Evolutionary conservation across 2,888 invertebrate genomes (phyloP).

Genomic region (Toxonevra muliebris): DNA sequence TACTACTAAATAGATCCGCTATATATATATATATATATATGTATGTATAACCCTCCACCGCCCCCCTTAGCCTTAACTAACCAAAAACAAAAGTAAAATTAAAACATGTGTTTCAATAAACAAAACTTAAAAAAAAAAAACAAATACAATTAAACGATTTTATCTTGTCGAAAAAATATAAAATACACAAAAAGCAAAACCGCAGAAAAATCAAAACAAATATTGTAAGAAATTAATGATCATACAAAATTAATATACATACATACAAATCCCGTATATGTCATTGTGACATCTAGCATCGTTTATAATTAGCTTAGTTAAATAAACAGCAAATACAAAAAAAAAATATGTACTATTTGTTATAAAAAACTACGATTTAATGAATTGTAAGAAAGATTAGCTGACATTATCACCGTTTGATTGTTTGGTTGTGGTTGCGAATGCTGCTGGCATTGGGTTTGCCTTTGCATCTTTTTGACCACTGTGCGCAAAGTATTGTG

Average conservation of each 20-base stretch:
- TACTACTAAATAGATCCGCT: no score
- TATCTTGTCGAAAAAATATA: not conserved
- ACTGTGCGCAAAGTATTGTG: not conserved
- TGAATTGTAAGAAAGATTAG: not conserved
- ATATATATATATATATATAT: no score
- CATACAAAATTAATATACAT: constrained; percentile 23
- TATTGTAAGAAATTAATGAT: constrained; percentile 31
- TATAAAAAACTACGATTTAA: constrained; percentile 1
- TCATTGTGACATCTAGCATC: constrained; percentile 14
- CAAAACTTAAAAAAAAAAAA: no score
- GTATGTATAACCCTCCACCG: no score
- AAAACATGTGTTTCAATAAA: no score
- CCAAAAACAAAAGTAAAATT: no score
- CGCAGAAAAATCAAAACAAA: constrained; percentile 19
- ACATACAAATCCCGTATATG: constrained; percentile 7
- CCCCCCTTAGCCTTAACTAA: no score
- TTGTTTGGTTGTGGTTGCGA: not conserved
- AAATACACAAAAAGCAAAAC: not conserved
- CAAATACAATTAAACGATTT: constrained; percentile 2
- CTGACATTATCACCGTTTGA: not conserved
- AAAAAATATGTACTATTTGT: not conserved
- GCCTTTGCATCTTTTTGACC: constrained; percentile 7
- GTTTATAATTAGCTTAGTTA: constrained; percentile 6
- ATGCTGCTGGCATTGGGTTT: not conserved
- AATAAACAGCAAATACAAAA: not conserved